Conservation (phyloP, 1,140 invertebrate genomes). For the Pinna nobilis region DNA sequence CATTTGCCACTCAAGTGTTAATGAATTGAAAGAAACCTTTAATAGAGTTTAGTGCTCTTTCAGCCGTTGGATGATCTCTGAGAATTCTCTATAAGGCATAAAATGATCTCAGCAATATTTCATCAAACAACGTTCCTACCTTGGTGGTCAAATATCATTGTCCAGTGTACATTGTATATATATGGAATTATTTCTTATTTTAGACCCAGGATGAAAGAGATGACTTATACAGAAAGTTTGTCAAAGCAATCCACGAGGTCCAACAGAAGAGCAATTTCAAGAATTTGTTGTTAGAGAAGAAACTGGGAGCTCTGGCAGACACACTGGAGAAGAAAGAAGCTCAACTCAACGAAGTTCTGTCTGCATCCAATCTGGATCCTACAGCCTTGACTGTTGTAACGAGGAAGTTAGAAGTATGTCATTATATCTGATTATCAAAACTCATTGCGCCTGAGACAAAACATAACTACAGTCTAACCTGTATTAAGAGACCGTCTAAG, state of each 20-base stretch:
- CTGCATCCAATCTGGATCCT: constrained; percentile 79
- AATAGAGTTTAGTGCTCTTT: no score
- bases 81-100: no score
- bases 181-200: constrained; percentile 5
- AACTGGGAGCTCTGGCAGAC: constrained; percentile 81
- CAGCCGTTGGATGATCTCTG: no score
- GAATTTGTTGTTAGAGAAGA: constrained; percentile 85
- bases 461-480: no score
- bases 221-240: constrained; percentile 85
- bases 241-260: constrained; percentile 87
- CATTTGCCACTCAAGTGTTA: no score
- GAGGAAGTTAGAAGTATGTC: constrained; percentile 80
- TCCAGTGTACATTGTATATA: not conserved
- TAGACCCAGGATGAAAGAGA: constrained; percentile 85
- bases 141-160: no score
- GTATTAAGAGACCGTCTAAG: no score
- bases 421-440: no score
- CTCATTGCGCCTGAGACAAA: no score
- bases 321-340: constrained; percentile 83
- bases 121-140: no score
- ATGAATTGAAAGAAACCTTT: no score
- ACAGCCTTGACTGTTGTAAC: constrained; percentile 78
- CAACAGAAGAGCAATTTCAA: constrained; percentile 89
- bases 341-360: constrained; percentile 82
- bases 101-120: no score